A percentile compares a stretch with the other conserved stretches of the same genome.
Conservation (phyloP, 2,113 vertebrate species). For the Hippocampus comes region DNA sequence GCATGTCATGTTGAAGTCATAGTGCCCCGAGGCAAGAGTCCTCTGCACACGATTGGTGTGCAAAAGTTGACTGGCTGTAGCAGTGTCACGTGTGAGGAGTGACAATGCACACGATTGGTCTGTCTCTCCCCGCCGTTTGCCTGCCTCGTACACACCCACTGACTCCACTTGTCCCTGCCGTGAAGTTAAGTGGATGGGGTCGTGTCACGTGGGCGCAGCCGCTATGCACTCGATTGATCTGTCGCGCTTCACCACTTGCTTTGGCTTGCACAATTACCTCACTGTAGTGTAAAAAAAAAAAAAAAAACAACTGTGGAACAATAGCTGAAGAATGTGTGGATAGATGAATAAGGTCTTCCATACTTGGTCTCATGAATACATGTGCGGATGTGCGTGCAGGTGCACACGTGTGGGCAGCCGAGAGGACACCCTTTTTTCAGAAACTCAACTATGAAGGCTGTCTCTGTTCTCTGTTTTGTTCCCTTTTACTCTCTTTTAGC, state of each 20-base stretch:
- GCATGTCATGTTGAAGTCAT: too few species aligned
- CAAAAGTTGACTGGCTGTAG: neutral
- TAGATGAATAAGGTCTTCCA: neutral
- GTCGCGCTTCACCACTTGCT: neutral
- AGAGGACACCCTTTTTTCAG: conserved; percentile 55
- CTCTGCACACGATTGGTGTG: too few species aligned
- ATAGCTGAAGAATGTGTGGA: neutral
- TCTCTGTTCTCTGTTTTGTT: conserved; percentile 64
- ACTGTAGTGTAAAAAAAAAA: neutral
- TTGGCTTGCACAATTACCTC: neutral
- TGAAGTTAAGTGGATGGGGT: too few species aligned
- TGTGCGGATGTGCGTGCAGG: conserved; percentile 17
- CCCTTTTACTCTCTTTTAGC: conserved; percentile 21
- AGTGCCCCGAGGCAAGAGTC: too few species aligned
- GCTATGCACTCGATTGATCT: neutral
- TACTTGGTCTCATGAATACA: neutral
- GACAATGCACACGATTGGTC: too few species aligned
- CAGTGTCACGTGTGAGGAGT: too few species aligned
- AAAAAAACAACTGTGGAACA: neutral
- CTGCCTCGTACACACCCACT: too few species aligned
- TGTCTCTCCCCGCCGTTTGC: too few species aligned
- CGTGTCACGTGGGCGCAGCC: too few species aligned
- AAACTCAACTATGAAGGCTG: conserved; percentile 60
- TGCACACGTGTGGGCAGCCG: conserved; percentile 29
- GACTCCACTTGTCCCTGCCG: too few species aligned